Evolutionary conservation across 2,888 invertebrate genomes (phyloP).

Genomic region (Malthinus seriepunctatus): DNA sequence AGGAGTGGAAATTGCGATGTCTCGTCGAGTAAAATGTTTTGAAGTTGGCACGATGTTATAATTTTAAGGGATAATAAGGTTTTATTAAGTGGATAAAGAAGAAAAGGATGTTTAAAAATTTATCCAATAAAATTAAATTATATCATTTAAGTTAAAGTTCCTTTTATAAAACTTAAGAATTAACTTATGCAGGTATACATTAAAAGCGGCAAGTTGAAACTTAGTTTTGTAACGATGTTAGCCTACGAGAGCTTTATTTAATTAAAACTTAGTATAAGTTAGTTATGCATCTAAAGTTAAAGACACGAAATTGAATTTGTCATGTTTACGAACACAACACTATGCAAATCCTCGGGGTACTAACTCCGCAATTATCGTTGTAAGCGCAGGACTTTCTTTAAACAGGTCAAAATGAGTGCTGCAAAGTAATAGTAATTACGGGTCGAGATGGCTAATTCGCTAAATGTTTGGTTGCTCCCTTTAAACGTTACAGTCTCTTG

Average conservation of each 20-base stretch:
- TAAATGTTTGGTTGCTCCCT: conserved; percentile 35
- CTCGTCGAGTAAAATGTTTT: no score
- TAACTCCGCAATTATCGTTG: conserved; percentile 23
- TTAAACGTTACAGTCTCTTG: conserved; percentile 33
- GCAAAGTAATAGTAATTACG: conserved; percentile 33
- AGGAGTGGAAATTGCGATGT: no score
- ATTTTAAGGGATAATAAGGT: no score
- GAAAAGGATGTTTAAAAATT: no score
- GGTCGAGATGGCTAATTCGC: conserved; percentile 33
- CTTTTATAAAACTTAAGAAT: conserved; percentile 2
- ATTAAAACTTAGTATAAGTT: conserved; percentile 26
- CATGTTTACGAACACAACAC: conserved; percentile 32
- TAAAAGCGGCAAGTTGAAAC: conserved; percentile 12
- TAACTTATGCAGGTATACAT: conserved; percentile 2
- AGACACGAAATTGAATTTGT: conserved; percentile 31
- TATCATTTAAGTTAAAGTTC: conserved; percentile 19
- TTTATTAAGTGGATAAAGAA: no score
- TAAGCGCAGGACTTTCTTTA: conserved; percentile 25
- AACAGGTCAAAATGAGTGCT: conserved; percentile 25
- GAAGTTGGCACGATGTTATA: no score
- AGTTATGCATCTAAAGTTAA: conserved; percentile 23
- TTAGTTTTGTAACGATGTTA: conserved; percentile 19
- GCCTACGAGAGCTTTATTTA: conserved; percentile 18
- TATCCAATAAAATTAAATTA: background rate
- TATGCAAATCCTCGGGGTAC: conserved; percentile 31